These are phyloP conservation scores for Acleris cristana DNA, from an alignment of 2,888 invertebrate genomes.

Conservation along the genomic window DNA sequence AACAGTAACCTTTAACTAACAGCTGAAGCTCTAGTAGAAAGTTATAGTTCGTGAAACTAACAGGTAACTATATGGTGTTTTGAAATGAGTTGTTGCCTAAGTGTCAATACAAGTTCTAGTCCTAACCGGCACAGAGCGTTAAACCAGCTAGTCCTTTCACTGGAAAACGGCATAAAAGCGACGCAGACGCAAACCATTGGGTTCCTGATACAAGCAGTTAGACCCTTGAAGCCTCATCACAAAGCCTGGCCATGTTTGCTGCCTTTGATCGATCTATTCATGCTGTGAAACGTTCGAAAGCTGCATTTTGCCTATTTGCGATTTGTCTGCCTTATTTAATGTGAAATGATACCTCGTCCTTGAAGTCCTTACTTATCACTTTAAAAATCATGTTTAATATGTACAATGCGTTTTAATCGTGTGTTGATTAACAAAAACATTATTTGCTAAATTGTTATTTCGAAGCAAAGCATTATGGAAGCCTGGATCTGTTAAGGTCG, in stretches of 20 bases:
- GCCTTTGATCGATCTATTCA: constrained; percentile 61
- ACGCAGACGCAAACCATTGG: constrained; percentile 52
- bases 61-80: too few relatives aligned
- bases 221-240: constrained; percentile 63
- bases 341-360: constrained; percentile 19
- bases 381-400: constrained; percentile 26
- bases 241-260: constrained; percentile 58
- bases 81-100: too few relatives aligned
- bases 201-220: constrained; percentile 65
- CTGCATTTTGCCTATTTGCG: constrained; percentile 42
- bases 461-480: constrained; percentile 75
- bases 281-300: constrained; percentile 70
- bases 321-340: constrained; percentile 38
- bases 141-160: constrained; percentile 53
- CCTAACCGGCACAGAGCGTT: background rate
- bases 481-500: constrained; percentile 65
- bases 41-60: too few relatives aligned
- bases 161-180: constrained; percentile 59
- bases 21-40: too few relatives aligned
- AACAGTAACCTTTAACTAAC: too few relatives aligned
- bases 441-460: constrained; percentile 24
- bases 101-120: background rate
- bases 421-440: constrained; percentile 20
- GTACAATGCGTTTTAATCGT: constrained; percentile 33
- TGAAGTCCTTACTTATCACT: constrained; percentile 12